Evolutionary conservation across 2,888 invertebrate genomes (phyloP).

Genomic region (Rutpela maculata): DNA sequence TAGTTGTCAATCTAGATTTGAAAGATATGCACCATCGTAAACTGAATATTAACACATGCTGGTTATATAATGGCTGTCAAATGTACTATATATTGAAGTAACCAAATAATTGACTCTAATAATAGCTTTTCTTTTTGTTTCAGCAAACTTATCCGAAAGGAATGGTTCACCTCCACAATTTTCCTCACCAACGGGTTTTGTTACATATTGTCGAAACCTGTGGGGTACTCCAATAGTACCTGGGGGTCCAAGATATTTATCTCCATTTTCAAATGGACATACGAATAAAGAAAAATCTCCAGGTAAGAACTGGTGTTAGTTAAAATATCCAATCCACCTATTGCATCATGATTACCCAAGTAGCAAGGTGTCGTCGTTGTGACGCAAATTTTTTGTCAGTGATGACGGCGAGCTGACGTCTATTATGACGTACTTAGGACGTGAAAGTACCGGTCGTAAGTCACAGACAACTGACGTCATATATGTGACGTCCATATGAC

Average conservation of each 20-base stretch:
- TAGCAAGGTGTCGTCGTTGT: no score
- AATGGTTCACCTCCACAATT: constrained; percentile 59
- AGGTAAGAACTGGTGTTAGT: constrained; percentile 58
- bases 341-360: no score
- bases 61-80: no score
- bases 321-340: background rate
- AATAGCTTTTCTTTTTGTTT: constrained; percentile 46
- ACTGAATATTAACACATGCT: no score
- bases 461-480: no score
- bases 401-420: no score
- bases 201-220: constrained; percentile 70
- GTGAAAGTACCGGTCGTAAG: no score
- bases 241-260: constrained; percentile 66
- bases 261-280: constrained; percentile 63
- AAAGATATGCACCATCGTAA: no score
- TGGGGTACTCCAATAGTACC: constrained; percentile 71
- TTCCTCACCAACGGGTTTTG: constrained; percentile 67
- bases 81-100: background rate
- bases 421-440: no score
- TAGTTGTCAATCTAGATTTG: no score
- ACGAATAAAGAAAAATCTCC: constrained; percentile 65
- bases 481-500: no score
- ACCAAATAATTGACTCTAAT: background rate
- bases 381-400: no score
- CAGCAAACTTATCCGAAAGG: constrained; percentile 51